phyloP scores from a whole-genome alignment of 2,113 vertebrate species.

The Erinaceus europaeus region DNA sequence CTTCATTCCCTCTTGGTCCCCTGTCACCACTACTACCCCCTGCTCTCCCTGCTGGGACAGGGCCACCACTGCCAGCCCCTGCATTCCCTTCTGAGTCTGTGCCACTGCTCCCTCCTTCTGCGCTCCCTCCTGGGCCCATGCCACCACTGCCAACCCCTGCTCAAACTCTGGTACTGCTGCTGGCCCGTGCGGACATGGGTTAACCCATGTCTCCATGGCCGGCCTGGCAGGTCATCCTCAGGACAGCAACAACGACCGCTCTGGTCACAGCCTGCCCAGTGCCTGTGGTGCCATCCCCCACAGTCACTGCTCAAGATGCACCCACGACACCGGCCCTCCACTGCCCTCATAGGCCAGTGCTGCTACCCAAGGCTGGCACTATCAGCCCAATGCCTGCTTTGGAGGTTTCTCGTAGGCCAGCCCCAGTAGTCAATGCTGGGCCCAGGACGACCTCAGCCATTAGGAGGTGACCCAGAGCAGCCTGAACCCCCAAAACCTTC shows the following conservation, averaged over 20 bases:
- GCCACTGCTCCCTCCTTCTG: constrained; percentile 7
- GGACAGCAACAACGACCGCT: constrained; percentile 41
- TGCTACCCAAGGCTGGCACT: constrained; percentile 33
- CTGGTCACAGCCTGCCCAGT: constrained; percentile 9
- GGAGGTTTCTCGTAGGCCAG: constrained; percentile 40
- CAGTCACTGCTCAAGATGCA: constrained; percentile 25
- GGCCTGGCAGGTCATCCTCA: constrained; percentile 13
- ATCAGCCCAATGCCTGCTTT: constrained; percentile 2
- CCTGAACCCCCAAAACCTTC: background rate
- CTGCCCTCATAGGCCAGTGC: constrained; percentile 50
- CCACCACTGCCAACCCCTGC: constrained; percentile 11
- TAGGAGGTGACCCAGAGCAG: constrained; percentile 47
- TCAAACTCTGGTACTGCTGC: constrained; percentile 50
- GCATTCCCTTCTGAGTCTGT: background rate
- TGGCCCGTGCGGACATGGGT: background rate
- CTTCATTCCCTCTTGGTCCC: background rate
- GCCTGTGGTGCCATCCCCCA: constrained; percentile 55
- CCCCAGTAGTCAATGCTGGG: constrained; percentile 14
- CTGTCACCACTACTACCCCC: background rate
- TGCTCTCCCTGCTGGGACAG: background rate
- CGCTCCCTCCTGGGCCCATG: background rate
- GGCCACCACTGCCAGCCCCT: background rate
- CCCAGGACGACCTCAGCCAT: constrained; percentile 40
- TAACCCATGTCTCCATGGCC: background rate
- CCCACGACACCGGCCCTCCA: constrained; percentile 32